These are phyloP conservation scores for Vanessa tameamea DNA, from an alignment of 1,140 invertebrate species.

Conservation along the genomic window DNA sequence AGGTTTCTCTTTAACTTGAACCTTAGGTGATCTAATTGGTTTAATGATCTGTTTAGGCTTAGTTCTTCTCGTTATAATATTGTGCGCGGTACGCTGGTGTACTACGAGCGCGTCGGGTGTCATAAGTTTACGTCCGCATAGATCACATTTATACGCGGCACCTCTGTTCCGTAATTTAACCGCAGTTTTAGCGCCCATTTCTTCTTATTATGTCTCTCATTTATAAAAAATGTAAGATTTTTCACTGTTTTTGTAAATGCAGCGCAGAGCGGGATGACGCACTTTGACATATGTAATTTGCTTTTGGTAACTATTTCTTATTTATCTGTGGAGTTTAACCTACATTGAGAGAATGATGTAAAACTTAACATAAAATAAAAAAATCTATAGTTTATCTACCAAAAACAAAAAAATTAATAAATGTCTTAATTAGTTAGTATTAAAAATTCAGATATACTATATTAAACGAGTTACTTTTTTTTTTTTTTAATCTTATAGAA, in stretches of 20 bases:
- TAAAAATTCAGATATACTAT: too few relatives aligned
- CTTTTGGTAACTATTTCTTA: too few relatives aligned
- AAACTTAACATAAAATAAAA: too few relatives aligned
- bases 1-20: constrained; percentile 20
- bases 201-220: constrained; percentile 14
- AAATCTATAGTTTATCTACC: too few relatives aligned
- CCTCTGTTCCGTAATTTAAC: constrained; percentile 43
- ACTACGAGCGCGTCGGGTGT: constrained; percentile 44
- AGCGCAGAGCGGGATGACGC: constrained; percentile 37
- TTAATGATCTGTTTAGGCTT: constrained; percentile 34
- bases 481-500: too few relatives aligned
- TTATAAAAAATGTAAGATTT: constrained; percentile 22
- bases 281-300: constrained; percentile 36
- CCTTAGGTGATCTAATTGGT: constrained; percentile 11
- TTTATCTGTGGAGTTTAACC: too few relatives aligned
- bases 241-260: constrained; percentile 13
- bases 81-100: constrained; percentile 49
- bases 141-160: constrained; percentile 49
- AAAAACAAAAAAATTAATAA: too few relatives aligned
- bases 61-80: constrained; percentile 34
- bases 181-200: constrained; percentile 55
- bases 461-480: too few relatives aligned
- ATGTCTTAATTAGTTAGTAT: too few relatives aligned
- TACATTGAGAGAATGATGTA: too few relatives aligned
- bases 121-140: constrained; percentile 51